A percentile compares a stretch with the other conserved stretches of the same genome.
Conservation (phyloP, 1,140 invertebrate genomes). For the Lithobius niger region DNA sequence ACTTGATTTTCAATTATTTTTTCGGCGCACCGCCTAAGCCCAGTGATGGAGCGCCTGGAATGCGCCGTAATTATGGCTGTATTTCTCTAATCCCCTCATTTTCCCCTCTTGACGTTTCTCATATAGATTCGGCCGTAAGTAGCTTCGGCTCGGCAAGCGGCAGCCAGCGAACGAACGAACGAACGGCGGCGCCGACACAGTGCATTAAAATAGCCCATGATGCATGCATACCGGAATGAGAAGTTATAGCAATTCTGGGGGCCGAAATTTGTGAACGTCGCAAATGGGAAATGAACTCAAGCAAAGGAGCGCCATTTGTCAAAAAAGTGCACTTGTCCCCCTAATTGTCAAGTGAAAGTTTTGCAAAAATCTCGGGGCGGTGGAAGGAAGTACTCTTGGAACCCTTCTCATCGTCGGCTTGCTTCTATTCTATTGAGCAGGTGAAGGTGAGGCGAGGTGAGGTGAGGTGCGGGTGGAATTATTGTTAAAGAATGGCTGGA, state of each 20-base stretch:
- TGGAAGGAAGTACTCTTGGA: no score
- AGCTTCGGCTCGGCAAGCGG: constrained; percentile 1
- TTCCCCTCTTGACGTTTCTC: constrained; percentile 9
- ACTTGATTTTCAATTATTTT: constrained; percentile 11
- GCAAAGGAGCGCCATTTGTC: constrained; percentile 8
- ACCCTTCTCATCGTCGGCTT: no score
- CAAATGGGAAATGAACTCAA: constrained; percentile 10
- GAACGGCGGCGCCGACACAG: no score
- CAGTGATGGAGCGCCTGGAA: background rate
- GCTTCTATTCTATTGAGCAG: no score
- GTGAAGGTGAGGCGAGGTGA: no score
- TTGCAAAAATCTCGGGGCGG: no score
- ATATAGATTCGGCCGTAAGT: constrained; percentile 6
- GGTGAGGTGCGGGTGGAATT: no score
- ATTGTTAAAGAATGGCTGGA: no score
- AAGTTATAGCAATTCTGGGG: constrained; percentile 7
- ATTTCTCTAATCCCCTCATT: constrained; percentile 10
- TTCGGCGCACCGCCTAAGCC: background rate
- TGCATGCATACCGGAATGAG: constrained; percentile 8
- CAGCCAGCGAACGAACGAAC: no score
- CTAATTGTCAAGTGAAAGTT: no score
- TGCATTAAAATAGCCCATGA: constrained; percentile 10
- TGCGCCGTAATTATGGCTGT: constrained; percentile 7
- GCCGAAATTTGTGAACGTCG: constrained; percentile 6
- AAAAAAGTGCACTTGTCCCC: no score